phyloP scores from a whole-genome alignment of 2,797 vertebrate species.

The Acomys russatus region DNA sequence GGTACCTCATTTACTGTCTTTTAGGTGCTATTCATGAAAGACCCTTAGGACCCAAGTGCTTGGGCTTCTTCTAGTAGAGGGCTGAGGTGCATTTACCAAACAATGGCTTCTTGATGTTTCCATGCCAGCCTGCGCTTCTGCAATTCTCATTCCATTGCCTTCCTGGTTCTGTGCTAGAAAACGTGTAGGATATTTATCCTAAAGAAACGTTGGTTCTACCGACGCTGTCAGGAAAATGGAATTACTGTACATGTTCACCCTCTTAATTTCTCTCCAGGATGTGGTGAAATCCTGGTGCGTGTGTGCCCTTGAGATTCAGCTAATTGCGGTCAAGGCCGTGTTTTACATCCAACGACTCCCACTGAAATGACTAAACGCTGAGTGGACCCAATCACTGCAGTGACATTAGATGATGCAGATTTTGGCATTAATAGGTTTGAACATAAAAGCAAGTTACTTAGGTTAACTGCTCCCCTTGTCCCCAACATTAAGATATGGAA shows the following conservation, averaged over 20 bases:
- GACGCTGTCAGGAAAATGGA: not conserved
- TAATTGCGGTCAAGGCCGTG: slow-evolving; percentile 60
- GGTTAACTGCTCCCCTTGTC: not conserved
- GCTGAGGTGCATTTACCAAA: slow-evolving; percentile 1
- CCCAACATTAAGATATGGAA: not conserved
- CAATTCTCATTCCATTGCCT: not conserved
- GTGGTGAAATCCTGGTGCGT: not conserved
- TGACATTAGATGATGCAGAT: slow-evolving; percentile 63
- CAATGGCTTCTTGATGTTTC: not conserved
- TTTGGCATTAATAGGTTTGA: slow-evolving; percentile 21
- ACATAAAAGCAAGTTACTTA: slow-evolving; percentile 34
- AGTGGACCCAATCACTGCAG: slow-evolving; percentile 63
- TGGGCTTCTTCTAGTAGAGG: not conserved
- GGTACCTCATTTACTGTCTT: slow-evolving; percentile 6
- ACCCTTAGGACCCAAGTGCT: not conserved
- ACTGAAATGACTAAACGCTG: slow-evolving; percentile 42
- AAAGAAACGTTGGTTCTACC: not conserved
- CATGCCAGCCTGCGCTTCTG: not conserved
- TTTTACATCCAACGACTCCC: slow-evolving; percentile 62
- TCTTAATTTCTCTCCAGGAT: slow-evolving; percentile 41
- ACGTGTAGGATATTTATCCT: slow-evolving; percentile 2
- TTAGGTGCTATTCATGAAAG: not conserved
- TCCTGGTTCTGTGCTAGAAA: slow-evolving; percentile 45
- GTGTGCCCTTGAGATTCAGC: slow-evolving; percentile 61
- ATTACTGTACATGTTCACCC: not conserved